Evolutionary conservation across 2,888 invertebrate genomes (phyloP), one percentile per base, ranked within the genome.

Genomic region (Eilema caniola): DNA sequence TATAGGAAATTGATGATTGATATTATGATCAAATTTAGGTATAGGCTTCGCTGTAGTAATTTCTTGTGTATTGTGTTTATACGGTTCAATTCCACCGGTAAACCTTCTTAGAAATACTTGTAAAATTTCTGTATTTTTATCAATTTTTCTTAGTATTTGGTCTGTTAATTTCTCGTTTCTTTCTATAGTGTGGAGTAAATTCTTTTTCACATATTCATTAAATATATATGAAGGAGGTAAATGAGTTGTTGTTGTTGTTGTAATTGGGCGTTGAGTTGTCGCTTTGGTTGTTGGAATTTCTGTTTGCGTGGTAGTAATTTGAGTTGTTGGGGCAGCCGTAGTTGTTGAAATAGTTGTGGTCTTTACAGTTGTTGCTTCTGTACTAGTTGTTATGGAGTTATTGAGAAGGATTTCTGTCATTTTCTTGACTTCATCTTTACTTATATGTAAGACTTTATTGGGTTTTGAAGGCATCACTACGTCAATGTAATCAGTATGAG

Each of bases 121-220:
- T 14, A 94, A 69, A 20, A 92, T 80, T 28, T 89, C 86, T 0
- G 94, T 93, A 62, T 94, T 94, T 69, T 75, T 85, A 53, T 93
- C 90, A 0, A 94, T 90, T 76, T 91, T 92, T n/a, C 84, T 85
- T 24, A 95, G 72, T 23, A 95, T 91, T 75, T 89, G 87, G 24
- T 86, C 86, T 0, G 93, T 93, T 12, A 91, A 65, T 25, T 89
- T 88, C 3, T 90, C 90, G n/a, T 92, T 92, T 67, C 83, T 82
- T 68, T 89, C 85, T 14, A 92, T 88, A 0, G 86, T 85, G 0
- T 77, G 79, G 2, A 89, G 71, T 3, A 90, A 78, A 71, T 85
- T 84, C 0, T 67, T 73, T 72, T 84, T 77, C 5, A 76, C 25
- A 31, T 63, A 72, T 2, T 76, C 81, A 66, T 65, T 63, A 2